Percentiles rank a stretch among this genome's conserved stretches.
phyloP scores from a whole-genome alignment of 2,888 invertebrate genomes.

The Tubiluchus corallicola region DNA sequence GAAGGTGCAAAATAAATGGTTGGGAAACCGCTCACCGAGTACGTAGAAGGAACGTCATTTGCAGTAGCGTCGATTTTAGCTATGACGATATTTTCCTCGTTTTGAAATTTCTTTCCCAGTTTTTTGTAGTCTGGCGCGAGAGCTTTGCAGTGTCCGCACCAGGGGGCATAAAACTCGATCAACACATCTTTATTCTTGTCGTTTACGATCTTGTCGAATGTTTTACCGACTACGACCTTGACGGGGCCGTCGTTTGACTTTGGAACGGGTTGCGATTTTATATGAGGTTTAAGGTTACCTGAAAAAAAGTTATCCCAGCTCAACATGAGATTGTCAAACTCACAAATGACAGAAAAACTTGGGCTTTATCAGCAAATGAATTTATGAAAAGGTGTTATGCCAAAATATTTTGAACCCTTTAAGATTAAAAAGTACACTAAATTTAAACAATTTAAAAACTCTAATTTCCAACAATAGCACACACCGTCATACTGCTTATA shows the following conservation, averaged over 20 bases:
- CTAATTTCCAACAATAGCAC: no score
- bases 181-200: constrained; percentile 35
- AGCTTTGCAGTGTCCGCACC: constrained; percentile 39
- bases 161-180: constrained; percentile 39
- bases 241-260: constrained; percentile 34
- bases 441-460: no score
- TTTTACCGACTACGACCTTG: constrained; percentile 34
- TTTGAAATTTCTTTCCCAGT: constrained; percentile 24
- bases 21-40: constrained; percentile 23
- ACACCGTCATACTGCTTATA: no score
- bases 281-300: constrained; percentile 32
- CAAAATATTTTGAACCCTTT: no score
- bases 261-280: constrained; percentile 36
- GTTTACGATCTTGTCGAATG: constrained; percentile 33
- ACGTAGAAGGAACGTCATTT: constrained; percentile 25
- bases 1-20: constrained; percentile 30
- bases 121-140: constrained; percentile 34
- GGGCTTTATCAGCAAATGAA: no score
- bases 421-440: no score
- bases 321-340: no score
- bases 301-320: no score
- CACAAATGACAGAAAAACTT: no score
- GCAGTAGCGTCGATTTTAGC: constrained; percentile 27
- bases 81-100: constrained; percentile 18
- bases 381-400: no score